These are phyloP conservation scores for silkworm (Bombyx mori) DNA, from an alignment of 1,140 invertebrate genomes.

Conservation along the genomic window ASM3026992v2 NC_085110.1:6941001-6941500, in stretches of 20 bases:
- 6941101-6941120: too few relatives aligned
- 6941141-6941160: too few relatives aligned
- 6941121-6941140: too few relatives aligned
- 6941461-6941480: constrained; percentile 27
- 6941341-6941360: constrained; percentile 36
- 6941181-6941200: too few relatives aligned
- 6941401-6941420: constrained; percentile 34
- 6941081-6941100: too few relatives aligned
- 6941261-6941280: neutral
- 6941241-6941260: neutral
- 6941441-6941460: constrained; percentile 33
- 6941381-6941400: constrained; percentile 33
- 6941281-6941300: constrained; percentile 22
- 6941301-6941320: constrained; percentile 25
- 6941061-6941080: too few relatives aligned
- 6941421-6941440: constrained; percentile 35
- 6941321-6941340: constrained; percentile 27
- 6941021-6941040: too few relatives aligned
- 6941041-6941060: too few relatives aligned
- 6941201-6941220: too few relatives aligned
- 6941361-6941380: constrained; percentile 30
- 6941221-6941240: neutral
- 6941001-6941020: too few relatives aligned
- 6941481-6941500: constrained; percentile 16
- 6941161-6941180: too few relatives aligned